Percentiles rank a stretch among this genome's conserved stretches.
These are phyloP conservation scores for Mactra quadrangularis DNA, from an alignment of 1,140 invertebrate genomes.

Conservation along the genomic window DNA sequence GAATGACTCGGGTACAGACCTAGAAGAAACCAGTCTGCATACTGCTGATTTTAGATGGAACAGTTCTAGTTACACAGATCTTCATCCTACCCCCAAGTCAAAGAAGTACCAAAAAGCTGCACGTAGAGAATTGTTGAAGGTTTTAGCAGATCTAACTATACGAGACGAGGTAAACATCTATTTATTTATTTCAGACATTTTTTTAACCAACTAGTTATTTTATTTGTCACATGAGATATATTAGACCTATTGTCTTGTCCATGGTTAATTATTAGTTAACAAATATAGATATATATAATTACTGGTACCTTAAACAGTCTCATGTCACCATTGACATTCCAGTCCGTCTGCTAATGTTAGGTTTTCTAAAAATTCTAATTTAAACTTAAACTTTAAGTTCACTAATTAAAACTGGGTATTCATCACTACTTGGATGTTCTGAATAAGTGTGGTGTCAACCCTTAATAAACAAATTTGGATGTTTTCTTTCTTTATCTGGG, in stretches of 20 bases:
- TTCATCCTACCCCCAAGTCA: neutral
- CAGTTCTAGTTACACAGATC: neutral
- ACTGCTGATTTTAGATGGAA: neutral
- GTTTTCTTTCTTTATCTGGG: no score
- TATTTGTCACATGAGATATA: no score
- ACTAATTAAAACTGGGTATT: no score
- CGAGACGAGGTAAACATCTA: conserved; percentile 56
- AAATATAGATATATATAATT: neutral
- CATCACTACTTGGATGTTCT: no score
- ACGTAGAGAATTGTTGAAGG: conserved; percentile 18
- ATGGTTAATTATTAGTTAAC: neutral
- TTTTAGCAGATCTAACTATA: conserved; percentile 29
- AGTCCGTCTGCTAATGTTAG: no score
- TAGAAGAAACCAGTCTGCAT: neutral
- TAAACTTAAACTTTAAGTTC: no score
- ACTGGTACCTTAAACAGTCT: neutral
- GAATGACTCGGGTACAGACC: conserved; percentile 1
- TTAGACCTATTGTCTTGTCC: neutral
- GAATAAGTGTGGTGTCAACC: no score
- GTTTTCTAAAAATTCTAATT: no score
- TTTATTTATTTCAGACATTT: conserved; percentile 2
- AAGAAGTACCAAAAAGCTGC: neutral
- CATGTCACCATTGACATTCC: no score
- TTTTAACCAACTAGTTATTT: neutral
- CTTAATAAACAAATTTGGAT: no score